Evolutionary conservation across 1,140 invertebrate genomes (phyloP).

Genomic region (Zaprionus kolodkinae): DNA sequence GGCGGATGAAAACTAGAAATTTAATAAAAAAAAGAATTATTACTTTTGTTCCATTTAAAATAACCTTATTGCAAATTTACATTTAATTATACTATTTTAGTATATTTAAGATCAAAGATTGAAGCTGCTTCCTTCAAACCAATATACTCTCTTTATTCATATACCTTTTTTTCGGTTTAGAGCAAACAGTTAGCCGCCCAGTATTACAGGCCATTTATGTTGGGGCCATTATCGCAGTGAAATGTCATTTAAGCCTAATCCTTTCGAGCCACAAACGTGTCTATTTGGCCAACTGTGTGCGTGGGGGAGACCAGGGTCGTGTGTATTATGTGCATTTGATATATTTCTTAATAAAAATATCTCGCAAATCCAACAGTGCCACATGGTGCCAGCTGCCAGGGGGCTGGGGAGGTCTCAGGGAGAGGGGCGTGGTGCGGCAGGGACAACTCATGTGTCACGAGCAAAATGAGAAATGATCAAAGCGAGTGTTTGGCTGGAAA

Average conservation of each 20-base stretch:
- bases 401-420: background rate
- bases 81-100: too few species aligned
- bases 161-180: background rate
- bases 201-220: background rate
- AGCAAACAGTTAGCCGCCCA: background rate
- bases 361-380: conserved; percentile 65
- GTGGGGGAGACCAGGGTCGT: background rate
- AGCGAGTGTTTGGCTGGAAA: conserved; percentile 77
- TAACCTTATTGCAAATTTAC: too few species aligned
- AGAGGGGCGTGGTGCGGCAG: conserved; percentile 12
- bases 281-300: conserved; percentile 13
- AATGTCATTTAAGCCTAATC: conserved; percentile 37
- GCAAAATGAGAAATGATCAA: conserved; percentile 80
- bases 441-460: conserved; percentile 68
- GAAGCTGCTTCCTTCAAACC: background rate
- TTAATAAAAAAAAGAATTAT: too few species aligned
- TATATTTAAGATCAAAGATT: too few species aligned
- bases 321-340: conserved; percentile 69
- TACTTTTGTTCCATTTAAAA: too few species aligned
- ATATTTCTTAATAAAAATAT: conserved; percentile 81
- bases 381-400: conserved; percentile 33
- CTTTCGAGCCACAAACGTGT: conserved; percentile 26
- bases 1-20: too few species aligned
- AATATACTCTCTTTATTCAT: background rate
- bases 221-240: conserved; percentile 3